Evolutionary conservation across 2,113 vertebrate species (phyloP).

Genomic region (Chelonoidis abingdonii): DNA sequence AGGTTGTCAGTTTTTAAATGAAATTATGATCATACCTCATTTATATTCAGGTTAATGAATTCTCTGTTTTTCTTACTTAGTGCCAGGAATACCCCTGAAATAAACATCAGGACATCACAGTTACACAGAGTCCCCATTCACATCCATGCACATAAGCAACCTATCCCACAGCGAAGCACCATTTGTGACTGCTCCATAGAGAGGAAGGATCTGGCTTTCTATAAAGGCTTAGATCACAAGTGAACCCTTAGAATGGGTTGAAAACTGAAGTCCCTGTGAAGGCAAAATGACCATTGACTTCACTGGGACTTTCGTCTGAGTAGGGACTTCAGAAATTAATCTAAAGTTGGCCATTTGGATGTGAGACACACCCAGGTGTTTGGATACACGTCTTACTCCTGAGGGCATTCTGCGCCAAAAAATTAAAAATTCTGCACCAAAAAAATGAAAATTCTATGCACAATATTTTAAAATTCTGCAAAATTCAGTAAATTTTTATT

Average conservation of each 20-base stretch:
- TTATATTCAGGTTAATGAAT: slow-evolving; percentile 77
- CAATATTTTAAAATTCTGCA: no score
- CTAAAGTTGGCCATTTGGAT: not conserved
- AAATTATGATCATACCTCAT: slow-evolving; percentile 72
- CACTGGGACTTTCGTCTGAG: not conserved
- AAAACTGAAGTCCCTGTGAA: not conserved
- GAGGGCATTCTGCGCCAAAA: no score
- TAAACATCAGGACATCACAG: slow-evolving; percentile 24
- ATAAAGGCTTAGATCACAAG: rapidly evolving
- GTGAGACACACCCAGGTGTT: not conserved
- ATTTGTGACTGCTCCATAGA: not conserved
- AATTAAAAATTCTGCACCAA: no score
- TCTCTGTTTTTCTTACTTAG: slow-evolving; percentile 66
- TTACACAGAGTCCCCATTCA: not conserved
- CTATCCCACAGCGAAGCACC: rapidly evolving
- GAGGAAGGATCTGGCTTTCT: not conserved
- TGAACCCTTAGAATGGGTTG: not conserved
- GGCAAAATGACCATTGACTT: slow-evolving; percentile 15
- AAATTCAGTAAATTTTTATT: no score
- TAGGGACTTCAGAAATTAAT: not conserved
- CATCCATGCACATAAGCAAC: not conserved
- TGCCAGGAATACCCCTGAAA: slow-evolving; percentile 79
- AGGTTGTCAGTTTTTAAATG: not conserved
- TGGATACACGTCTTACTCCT: not conserved
- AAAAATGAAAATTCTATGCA: no score